Conservation (phyloP, 35 echinoderm and acorn worm species). For the Heliocidaris erythrogramma region DNA sequence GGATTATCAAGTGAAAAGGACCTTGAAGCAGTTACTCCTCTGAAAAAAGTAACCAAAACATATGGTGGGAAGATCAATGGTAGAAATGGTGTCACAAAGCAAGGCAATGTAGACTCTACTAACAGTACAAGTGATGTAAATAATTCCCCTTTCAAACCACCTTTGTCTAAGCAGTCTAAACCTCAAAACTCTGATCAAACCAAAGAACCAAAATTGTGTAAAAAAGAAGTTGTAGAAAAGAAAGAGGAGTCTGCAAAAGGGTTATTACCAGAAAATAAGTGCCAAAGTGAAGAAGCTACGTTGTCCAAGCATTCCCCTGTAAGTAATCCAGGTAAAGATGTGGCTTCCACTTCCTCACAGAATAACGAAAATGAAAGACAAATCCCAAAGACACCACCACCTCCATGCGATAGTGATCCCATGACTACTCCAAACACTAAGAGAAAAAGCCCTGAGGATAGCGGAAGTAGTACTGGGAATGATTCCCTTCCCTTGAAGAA, state of each 20-base stretch:
- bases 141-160: not conserved
- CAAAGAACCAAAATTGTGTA: slow-evolving; percentile 41
- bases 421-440: slow-evolving; percentile 57
- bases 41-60: slow-evolving; percentile 25
- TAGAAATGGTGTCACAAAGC: not conserved
- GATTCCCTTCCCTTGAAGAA: slow-evolving; percentile 59
- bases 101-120: not conserved
- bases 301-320: not conserved
- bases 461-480: slow-evolving; percentile 30
- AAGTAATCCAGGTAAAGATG: slow-evolving; percentile 21
- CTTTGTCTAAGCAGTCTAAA: not conserved
- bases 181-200: slow-evolving; percentile 38
- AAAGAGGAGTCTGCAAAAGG: not conserved
- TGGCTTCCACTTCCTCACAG: slow-evolving; percentile 28
- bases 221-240: not conserved
- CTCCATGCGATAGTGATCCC: slow-evolving; percentile 39
- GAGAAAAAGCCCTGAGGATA: slow-evolving; percentile 33
- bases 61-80: slow-evolving; percentile 40
- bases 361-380: not conserved
- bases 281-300: slow-evolving; percentile 39
- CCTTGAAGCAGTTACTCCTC: not conserved
- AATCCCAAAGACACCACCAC: not conserved
- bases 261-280: slow-evolving; percentile 22
- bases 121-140: not conserved
- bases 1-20: slow-evolving; percentile 24